Evolutionary conservation across 2,113 vertebrate genomes (phyloP), one percentile per base, ranked within the genome.

Genomic region (Gymnocephalus cernua): DNA sequence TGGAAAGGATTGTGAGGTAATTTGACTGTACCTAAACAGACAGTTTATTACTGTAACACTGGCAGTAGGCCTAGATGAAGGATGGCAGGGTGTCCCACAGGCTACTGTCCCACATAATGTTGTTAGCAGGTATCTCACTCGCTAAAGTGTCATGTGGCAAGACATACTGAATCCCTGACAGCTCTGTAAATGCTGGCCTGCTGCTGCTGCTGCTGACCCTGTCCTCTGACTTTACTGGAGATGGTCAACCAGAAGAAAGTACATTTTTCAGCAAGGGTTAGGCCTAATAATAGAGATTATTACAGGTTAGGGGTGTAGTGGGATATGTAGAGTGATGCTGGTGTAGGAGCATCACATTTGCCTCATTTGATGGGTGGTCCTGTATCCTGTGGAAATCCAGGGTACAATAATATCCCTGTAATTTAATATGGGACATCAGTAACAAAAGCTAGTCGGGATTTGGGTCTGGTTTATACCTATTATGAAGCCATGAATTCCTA

Each of bases 171-270:
- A 29, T n/a, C 35, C 16, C 62, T 67, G 16, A 1, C 63, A 50
- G 69, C 45, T 67, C 9, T 54, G 53, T 23, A 1, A 35, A 45
- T 70, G 21, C 23, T 66, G 64, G 4, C 13, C 65, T 35, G 47
- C 64, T 69, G 76, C 65, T 35, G 47, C 64, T 69, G 76, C 59
- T 47, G 53, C 32, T 54, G 59, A 57, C 38, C 44, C 47, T 69
- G 67, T 74, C 57, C 64, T 68, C n/a, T 77, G 68, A 83, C 59
- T 71, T 82, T 44, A 9, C 19, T 14, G 19, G 21, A 73, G 15
- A 27, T 29, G 69, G 64, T 61, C 50, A 48, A 23, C 11, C 29
- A 58, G 29, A 51, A 63, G 38, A 69, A 35, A 61, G 53, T 13
- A 11, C 53, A 21, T 67, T 44, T 21, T 57, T 14, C 12, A 50